A percentile compares a stretch with the other conserved stretches of the same genome.
These are phyloP conservation scores for Beris morrisii DNA, from an alignment of 2,888 invertebrate genomes.

Conservation along the genomic window DNA sequence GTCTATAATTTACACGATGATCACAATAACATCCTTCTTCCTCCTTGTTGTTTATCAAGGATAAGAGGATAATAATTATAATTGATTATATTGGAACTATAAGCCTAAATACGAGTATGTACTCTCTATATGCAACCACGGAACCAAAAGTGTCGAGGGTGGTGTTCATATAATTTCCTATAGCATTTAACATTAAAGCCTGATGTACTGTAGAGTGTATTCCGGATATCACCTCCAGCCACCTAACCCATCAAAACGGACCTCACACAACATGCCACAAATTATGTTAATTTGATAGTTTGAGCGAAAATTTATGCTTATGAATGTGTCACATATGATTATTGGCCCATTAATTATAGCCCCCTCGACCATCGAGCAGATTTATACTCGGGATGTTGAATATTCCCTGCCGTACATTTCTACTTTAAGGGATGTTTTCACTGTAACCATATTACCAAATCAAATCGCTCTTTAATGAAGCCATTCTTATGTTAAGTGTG, in stretches of 20 bases:
- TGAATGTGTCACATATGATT: constrained; percentile 44
- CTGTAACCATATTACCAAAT: constrained; percentile 2
- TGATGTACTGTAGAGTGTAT: background rate
- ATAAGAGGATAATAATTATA: constrained; percentile 39
- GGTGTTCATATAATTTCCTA: constrained; percentile 29
- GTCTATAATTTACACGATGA: background rate
- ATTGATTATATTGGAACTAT: background rate
- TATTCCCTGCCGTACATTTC: background rate
- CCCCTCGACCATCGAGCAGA: constrained; percentile 5
- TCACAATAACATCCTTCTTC: constrained; percentile 39
- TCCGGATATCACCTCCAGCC: constrained; percentile 19
- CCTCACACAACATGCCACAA: constrained; percentile 34
- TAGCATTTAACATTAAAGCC: constrained; percentile 19
- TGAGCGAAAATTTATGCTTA: constrained; percentile 43
- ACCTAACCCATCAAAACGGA: constrained; percentile 8
- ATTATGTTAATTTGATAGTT: constrained; percentile 43
- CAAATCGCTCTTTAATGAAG: constrained; percentile 19
- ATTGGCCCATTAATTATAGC: constrained; percentile 43
- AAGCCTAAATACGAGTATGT: background rate
- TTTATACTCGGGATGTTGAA: constrained; percentile 1
- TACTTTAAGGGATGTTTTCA: background rate
- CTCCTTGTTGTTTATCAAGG: constrained; percentile 33
- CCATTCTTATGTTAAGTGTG: too few species aligned
- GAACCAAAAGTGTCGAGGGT: constrained; percentile 26
- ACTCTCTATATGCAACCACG: background rate